Percentiles rank a stretch among this genome's conserved stretches.
These are phyloP conservation scores for Drosophila niveifrons DNA, from an alignment of 2,888 invertebrate genomes.

Conservation along the genomic window DNA sequence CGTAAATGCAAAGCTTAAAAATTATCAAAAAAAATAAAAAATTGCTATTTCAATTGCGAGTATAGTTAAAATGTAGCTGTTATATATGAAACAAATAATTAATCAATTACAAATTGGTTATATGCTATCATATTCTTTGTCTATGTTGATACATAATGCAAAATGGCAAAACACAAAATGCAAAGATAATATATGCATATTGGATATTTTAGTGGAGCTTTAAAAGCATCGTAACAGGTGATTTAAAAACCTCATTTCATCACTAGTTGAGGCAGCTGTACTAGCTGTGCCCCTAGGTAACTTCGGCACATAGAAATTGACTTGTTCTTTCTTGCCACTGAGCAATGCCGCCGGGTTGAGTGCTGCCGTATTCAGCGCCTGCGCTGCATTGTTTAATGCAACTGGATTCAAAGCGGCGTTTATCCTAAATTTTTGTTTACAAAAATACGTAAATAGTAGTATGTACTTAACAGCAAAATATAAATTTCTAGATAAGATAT, in stretches of 20 bases:
- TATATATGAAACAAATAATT: constrained; percentile 17
- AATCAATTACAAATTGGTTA: constrained; percentile 26
- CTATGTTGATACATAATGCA: constrained; percentile 38
- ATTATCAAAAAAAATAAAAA: not conserved
- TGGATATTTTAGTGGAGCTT: constrained; percentile 15
- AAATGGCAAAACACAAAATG: constrained; percentile 63
- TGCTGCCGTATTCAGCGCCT: constrained; percentile 79
- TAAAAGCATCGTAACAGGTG: constrained; percentile 29
- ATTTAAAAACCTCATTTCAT: constrained; percentile 82
- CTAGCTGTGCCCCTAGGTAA: constrained; percentile 74
- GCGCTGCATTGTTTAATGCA: constrained; percentile 80
- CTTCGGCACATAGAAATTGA: constrained; percentile 83
- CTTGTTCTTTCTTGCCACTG: constrained; percentile 82
- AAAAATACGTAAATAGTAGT: constrained; percentile 51
- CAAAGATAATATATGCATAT: constrained; percentile 47
- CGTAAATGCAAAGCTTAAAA: not conserved
- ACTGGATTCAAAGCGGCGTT: constrained; percentile 80
- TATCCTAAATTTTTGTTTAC: constrained; percentile 66
- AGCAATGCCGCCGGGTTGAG: constrained; percentile 79
- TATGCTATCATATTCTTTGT: constrained; percentile 24
- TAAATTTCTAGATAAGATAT: constrained; percentile 34
- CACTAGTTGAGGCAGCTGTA: constrained; percentile 48
- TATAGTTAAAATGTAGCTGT: constrained; percentile 15
- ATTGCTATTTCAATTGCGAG: not conserved
- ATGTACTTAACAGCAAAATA: constrained; percentile 21